Conservation (phyloP, 2,888 invertebrate species). For the Netelia inedita region DNA sequence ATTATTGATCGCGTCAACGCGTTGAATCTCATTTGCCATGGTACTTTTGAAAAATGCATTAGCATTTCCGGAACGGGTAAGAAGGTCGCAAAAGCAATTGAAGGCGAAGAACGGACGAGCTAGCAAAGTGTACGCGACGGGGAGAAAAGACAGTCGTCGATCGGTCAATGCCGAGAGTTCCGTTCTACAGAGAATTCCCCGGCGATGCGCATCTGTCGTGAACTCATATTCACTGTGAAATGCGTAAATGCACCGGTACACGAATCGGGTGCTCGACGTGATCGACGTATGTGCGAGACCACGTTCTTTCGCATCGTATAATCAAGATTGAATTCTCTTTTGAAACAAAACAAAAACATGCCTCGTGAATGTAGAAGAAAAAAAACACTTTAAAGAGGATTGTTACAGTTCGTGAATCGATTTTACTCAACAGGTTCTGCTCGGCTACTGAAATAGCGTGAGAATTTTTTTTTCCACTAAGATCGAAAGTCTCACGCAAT, state of each 20-base stretch:
- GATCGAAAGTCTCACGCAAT: slow-evolving; percentile 52
- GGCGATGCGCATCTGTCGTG: slow-evolving; percentile 75
- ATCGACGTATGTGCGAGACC: slow-evolving; percentile 74
- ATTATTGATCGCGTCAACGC: slow-evolving; percentile 38
- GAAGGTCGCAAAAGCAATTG: slow-evolving; percentile 64
- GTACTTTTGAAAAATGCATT: slow-evolving; percentile 11
- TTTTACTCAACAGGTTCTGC: slow-evolving; percentile 34
- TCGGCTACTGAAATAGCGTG: slow-evolving; percentile 23
- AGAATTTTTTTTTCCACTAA: slow-evolving; percentile 42
- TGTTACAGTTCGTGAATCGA: slow-evolving; percentile 35
- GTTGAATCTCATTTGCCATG: slow-evolving; percentile 41
- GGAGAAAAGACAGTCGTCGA: slow-evolving; percentile 70
- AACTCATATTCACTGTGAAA: slow-evolving; percentile 82
- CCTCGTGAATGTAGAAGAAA: slow-evolving; percentile 9
- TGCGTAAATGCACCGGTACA: slow-evolving; percentile 78
- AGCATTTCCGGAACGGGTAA: slow-evolving; percentile 61
- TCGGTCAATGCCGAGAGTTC: slow-evolving; percentile 73
- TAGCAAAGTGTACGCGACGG: slow-evolving; percentile 77
- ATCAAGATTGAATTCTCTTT: slow-evolving; percentile 52
- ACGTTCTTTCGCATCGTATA: slow-evolving; percentile 67
- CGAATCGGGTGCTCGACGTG: slow-evolving; percentile 10
- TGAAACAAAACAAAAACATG: slow-evolving; percentile 30
- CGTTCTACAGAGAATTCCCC: slow-evolving; percentile 55
- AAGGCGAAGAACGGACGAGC: slow-evolving; percentile 45
- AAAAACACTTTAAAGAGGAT: slow-evolving; percentile 29